Conservation (phyloP, 2,113 vertebrate species). For the Odontesthes bonariensis region DNA sequence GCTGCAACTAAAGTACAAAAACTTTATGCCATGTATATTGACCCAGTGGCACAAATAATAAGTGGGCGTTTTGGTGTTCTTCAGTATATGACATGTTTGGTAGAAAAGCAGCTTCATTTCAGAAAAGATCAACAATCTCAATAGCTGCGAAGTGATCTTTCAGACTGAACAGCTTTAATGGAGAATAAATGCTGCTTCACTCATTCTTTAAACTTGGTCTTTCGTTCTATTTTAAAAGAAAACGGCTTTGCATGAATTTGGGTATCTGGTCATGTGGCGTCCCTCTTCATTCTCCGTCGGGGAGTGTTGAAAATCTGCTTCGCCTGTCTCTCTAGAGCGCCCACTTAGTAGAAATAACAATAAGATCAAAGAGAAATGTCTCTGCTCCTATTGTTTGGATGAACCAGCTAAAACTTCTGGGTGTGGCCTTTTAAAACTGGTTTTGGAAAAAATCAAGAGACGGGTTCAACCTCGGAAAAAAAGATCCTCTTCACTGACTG, state of each 20-base stretch:
- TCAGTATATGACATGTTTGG: no score
- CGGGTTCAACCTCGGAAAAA: constrained; percentile 18
- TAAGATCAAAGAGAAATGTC: constrained; percentile 11
- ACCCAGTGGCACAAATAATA: no score
- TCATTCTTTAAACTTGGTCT: neutral
- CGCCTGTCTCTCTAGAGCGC: constrained; percentile 2
- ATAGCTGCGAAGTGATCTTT: neutral
- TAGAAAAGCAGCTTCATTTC: neutral
- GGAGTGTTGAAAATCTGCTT: constrained; percentile 39
- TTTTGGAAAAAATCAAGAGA: constrained; percentile 54
- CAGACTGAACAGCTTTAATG: neutral
- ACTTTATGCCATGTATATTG: neutral
- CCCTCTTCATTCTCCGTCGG: constrained; percentile 1
- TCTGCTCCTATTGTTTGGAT: constrained; percentile 35
- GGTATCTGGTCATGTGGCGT: neutral
- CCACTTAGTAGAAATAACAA: neutral
- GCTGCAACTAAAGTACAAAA: neutral
- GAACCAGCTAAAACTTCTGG: constrained; percentile 44
- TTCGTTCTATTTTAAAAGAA: neutral
- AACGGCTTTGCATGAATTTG: neutral
- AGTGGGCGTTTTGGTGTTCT: no score
- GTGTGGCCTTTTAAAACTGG: constrained; percentile 65
- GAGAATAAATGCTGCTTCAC: neutral
- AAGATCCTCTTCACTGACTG: constrained; percentile 16
- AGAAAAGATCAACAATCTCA: neutral